Base-by-base conservation (phyloP, 2,888 invertebrate genomes). In the Exephanes ischioxanthus region DNA sequence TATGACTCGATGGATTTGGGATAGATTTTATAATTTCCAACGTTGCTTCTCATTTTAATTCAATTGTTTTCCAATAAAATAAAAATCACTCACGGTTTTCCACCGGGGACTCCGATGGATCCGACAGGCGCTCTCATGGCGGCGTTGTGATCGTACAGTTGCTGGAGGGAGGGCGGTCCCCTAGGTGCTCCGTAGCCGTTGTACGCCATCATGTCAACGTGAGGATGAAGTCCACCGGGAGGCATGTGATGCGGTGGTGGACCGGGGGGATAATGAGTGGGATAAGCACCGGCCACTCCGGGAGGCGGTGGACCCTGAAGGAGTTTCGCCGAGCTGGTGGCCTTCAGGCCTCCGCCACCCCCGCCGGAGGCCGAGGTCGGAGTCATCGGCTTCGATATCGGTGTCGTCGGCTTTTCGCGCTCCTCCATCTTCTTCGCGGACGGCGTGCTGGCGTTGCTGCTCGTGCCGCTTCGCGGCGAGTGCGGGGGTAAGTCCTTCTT, bases 301-400 rank as follows among this genome's bases (percentile, higher is more conserved):
- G 91, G 89, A 81, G 95, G 95, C n/a, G 91, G 91, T 61, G 96
- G 96, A 89, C 91, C 92, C 79, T 92, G 92, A 63, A 89, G 89
- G 26, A 90, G 88, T 81, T 93, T 94, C n/a, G 95, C 94, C 68
- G 95, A 95, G 88, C 95, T 87, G 1, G 86, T 76, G 67, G 86
- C 81, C 73, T 88, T 95, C 72, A 94, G 91, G 16, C 94, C 92
- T 33, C 83, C 83, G 9, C 26, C 93, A 26, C 96, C 95, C 5
- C 88, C 90, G 16, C 89, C 90, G 7, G 95, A 95, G 0, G 94
- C 95, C 71, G 96, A 96, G 7, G 98, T 98, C 5, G 98, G 98
- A 51, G 98, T 98, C 88, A 97, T 96, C 1, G 98, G 97, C 94
- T 98, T 98, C 14, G 97, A 97, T 89, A 98, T 97, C 4, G 98